Evolutionary conservation across 2,888 invertebrate genomes (phyloP), one percentile per base, ranked within the genome.

Genomic region (Dinocampus coccinellae): DNA sequence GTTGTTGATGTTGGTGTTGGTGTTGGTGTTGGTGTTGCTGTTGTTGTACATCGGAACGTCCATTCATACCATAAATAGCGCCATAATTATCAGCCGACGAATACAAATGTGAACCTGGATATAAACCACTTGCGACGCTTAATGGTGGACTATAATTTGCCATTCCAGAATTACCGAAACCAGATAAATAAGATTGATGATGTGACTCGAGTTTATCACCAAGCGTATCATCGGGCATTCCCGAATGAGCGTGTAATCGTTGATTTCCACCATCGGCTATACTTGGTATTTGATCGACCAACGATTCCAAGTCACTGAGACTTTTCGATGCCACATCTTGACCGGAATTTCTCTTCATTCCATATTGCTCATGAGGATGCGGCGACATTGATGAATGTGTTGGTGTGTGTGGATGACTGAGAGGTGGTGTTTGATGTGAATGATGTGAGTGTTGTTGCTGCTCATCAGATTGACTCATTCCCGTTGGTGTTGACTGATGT

Each of bases 201-300:
- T 85, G 83, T 9, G 81, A 71, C 29, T 85, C 85, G 77, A 86
- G 77, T 72, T 87, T 82, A 10, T 85, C 86, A 4, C 79, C 81
- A 22, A 87, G 76, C 0, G 81, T 77, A 6, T 85, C 86, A 60
- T 86, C 87, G 53, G 76, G 68, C 75, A 86, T 81, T 0, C 79
- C 81, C 0, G 81, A 77, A 57, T 83, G 83, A 1, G 76, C 73
- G 34, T 85, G 86, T 0, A 85, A 76, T 2, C 87, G 82, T 52
- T 85, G 86, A 24, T 77, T 83, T 0, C 85, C 86, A 9, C 93
- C 93, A 81, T 95, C 95, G 69, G 93, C 92, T 87, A 95, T 94
- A 81, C 94, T 94, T 64, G 96, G 96, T 88, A 96, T 96, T 90
- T 96, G 96, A 89, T 96, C 96, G 76, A 96, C 96, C 61, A 96